Percentiles rank a stretch among this genome's conserved stretches.
phyloP scores from a whole-genome alignment of 2,797 vertebrate genomes.

The Geotrypetes seraphini region DNA sequence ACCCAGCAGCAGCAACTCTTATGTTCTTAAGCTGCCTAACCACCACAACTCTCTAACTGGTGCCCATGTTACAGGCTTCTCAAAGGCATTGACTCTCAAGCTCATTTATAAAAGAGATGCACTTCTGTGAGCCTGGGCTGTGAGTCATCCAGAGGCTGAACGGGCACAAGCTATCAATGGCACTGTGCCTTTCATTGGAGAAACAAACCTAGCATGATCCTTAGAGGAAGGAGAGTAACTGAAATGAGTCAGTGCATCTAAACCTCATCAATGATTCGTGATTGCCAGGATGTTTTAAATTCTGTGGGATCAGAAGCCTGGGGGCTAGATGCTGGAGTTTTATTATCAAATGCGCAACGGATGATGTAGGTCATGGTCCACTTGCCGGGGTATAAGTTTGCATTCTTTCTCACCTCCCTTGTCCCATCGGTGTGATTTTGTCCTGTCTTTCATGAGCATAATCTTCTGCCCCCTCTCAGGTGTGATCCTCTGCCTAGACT shows the following conservation, averaged over 20 bases:
- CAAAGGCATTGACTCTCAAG: not conserved
- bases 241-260: conserved; percentile 40
- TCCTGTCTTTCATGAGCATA: too few relatives aligned
- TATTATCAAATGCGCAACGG: too few relatives aligned
- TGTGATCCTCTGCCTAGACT: too few relatives aligned
- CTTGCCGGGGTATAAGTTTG: too few relatives aligned
- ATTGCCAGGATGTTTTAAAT: conserved; percentile 34
- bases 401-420: too few relatives aligned
- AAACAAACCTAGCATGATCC: conserved; percentile 11
- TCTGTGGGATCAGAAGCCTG: conserved; percentile 18
- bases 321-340: conserved; percentile 13
- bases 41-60: too few relatives aligned
- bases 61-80: too few relatives aligned
- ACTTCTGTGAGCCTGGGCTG: not conserved
- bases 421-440: too few relatives aligned
- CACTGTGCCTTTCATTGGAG: conserved; percentile 13
- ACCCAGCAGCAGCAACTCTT: too few relatives aligned
- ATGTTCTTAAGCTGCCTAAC: too few relatives aligned
- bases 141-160: not conserved
- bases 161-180: conserved; percentile 6
- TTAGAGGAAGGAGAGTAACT: conserved; percentile 42
- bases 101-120: not conserved
- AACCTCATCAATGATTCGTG: conserved; percentile 43
- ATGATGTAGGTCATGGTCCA: too few relatives aligned
- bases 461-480: too few relatives aligned